Percentiles rank a stretch among this genome's conserved stretches.
These are phyloP conservation scores for Dermolepida albohirtum DNA, from an alignment of 2,888 invertebrate species.

Conservation along the genomic window DNA sequence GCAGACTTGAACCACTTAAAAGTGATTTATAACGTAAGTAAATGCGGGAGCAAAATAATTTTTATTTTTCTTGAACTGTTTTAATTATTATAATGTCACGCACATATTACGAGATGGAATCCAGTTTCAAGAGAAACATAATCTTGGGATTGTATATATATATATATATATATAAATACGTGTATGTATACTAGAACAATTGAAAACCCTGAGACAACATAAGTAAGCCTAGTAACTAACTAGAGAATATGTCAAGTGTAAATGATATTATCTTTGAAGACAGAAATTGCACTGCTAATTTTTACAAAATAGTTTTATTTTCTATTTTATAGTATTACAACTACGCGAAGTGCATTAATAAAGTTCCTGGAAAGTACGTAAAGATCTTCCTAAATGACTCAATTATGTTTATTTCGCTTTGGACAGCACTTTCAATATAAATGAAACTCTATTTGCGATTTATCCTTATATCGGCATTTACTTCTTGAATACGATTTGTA, in stretches of 20 bases:
- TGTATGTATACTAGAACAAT: slow-evolving; percentile 23
- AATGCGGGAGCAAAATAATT: slow-evolving; percentile 14
- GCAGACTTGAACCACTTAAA: slow-evolving; percentile 16
- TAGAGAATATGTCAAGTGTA: slow-evolving; percentile 19
- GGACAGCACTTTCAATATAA: too few species aligned
- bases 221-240: slow-evolving; percentile 2
- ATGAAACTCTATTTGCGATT: too few species aligned
- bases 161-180: background rate
- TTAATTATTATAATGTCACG: slow-evolving; percentile 35
- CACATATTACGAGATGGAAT: slow-evolving; percentile 25
- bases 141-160: too few species aligned
- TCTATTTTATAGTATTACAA: background rate
- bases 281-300: background rate
- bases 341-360: too few species aligned
- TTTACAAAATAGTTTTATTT: background rate
- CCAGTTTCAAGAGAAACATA: slow-evolving; percentile 25
- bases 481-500: too few species aligned
- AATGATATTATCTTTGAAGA: slow-evolving; percentile 17
- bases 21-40: slow-evolving; percentile 24
- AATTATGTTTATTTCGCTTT: too few species aligned
- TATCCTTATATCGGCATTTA: too few species aligned
- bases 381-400: too few species aligned
- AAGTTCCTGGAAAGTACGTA: too few species aligned
- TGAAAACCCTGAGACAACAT: background rate
- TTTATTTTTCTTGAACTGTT: slow-evolving; percentile 27